Percentiles rank a stretch among this genome's conserved stretches.
Conservation (phyloP, 2,797 vertebrate genomes). For the Chiropotes sagulatus region DNA sequence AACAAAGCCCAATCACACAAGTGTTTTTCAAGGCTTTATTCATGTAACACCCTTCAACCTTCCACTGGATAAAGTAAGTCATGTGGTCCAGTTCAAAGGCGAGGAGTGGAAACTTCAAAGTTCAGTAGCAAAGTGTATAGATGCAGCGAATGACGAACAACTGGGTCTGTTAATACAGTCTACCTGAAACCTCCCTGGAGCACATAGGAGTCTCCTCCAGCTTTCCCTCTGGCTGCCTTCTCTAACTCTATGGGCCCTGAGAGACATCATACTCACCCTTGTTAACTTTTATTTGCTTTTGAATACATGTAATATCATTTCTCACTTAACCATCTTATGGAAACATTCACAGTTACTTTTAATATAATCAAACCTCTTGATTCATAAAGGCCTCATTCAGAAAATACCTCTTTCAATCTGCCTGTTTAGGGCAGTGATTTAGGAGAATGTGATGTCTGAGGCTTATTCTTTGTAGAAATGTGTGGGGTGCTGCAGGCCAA, state of each 20-base stretch:
- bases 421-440: not conserved
- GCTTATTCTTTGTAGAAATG: not conserved
- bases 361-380: not conserved
- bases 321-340: not conserved
- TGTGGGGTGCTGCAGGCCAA: not conserved
- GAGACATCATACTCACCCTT: not conserved
- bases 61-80: not conserved
- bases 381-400: not conserved
- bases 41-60: not conserved
- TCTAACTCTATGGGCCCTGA: not conserved
- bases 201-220: not conserved
- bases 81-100: not conserved
- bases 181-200: not conserved
- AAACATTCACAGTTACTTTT: not conserved
- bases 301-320: not conserved
- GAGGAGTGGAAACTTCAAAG: not conserved
- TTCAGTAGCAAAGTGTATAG: not conserved
- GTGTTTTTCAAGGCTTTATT: not conserved
- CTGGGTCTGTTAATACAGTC: not conserved
- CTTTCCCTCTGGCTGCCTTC: not conserved
- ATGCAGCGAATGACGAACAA: not conserved
- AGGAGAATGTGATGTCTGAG: not conserved
- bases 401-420: not conserved
- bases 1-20: not conserved
- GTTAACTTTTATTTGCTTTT: not conserved